Base-by-base conservation (phyloP, 1,140 invertebrate species). In the Temnothorax curvispinosus region DNA sequence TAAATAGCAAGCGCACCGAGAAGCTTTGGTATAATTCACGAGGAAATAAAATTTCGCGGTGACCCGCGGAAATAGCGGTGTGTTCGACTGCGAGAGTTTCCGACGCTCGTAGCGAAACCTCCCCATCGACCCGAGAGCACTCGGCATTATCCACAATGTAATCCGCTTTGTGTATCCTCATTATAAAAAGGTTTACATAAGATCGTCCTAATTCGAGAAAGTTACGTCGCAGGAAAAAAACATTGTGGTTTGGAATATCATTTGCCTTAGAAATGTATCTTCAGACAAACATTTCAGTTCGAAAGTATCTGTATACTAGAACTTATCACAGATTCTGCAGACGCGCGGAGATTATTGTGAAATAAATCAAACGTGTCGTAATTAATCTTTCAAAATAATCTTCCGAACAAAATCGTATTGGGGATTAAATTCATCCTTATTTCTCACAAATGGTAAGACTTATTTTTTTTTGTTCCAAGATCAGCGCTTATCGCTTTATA, bases 101-200 rank as follows among this genome's bases (percentile, higher is more conserved):
- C 72, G 21, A 0, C 27, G 8, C 52, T 58, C 13, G 35, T 41
- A 32, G 41, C 21, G 27, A 27, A 35, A 11, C 21, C 35, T 15
- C 41, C 54, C 15, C 9, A 32, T 32, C 75, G 56, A 77, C 27
- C 27, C 41, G 44, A 56, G 44, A 56, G 38, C 78, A 56, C 44
- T 71, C 65, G 7, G 78, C 72, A 81, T 58, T 81, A 81, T 72
- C 50, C 50, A 56, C 38, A 18, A 21, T 72, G 50, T 81, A 81
- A 81, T 81, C 78, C 78, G 78, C 50, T 81, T 81, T 81, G 67
- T 58, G 54, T 47, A 81, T 81, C 65, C 65, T 81, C 65, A 72
- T 81, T 81, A 50, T 69, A 71, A 81, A 62, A 71, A 81, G 50
- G 18, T 54, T 82, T 74, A 60, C 54, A 15, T 38, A 82, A 82